phyloP scores from a whole-genome alignment of 2,888 invertebrate species.

The Trichogramma evanescens region DNA sequence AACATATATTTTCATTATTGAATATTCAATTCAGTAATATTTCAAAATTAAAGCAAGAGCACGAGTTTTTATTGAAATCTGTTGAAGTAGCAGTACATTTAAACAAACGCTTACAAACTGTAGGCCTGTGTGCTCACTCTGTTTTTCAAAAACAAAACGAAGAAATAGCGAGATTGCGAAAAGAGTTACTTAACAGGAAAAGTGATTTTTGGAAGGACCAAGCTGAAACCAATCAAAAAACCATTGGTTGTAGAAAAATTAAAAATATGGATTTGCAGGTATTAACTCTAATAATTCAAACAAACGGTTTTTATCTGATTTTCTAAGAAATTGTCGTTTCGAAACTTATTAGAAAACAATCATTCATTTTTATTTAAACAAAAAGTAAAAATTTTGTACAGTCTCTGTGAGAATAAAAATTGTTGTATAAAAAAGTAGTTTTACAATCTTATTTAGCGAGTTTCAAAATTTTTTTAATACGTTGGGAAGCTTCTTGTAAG shows the following conservation, averaged over 20 bases:
- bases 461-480: too few relatives aligned
- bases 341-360: too few relatives aligned
- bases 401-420: too few relatives aligned
- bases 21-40: constrained; percentile 29
- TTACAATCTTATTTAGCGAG: neutral
- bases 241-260: neutral
- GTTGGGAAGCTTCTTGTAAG: too few relatives aligned
- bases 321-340: too few relatives aligned
- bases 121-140: constrained; percentile 29
- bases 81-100: constrained; percentile 27
- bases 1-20: neutral
- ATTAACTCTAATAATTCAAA: too few relatives aligned
- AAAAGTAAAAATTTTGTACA: neutral
- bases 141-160: constrained; percentile 28
- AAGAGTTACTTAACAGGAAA: constrained; percentile 18
- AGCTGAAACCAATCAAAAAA: neutral
- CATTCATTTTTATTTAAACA: constrained; percentile 5
- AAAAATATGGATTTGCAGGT: too few relatives aligned
- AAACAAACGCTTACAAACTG: constrained; percentile 34
- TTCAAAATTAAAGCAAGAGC: constrained; percentile 34
- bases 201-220: neutral
- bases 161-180: constrained; percentile 27
- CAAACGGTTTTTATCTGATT: too few relatives aligned
- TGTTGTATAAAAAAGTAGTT: neutral
- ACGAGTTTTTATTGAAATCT: constrained; percentile 31